Percentiles rank a stretch among this genome's conserved stretches.
phyloP scores from a whole-genome alignment of 2,888 invertebrate genomes.

The Drosophila nr. perissopoda region DNA sequence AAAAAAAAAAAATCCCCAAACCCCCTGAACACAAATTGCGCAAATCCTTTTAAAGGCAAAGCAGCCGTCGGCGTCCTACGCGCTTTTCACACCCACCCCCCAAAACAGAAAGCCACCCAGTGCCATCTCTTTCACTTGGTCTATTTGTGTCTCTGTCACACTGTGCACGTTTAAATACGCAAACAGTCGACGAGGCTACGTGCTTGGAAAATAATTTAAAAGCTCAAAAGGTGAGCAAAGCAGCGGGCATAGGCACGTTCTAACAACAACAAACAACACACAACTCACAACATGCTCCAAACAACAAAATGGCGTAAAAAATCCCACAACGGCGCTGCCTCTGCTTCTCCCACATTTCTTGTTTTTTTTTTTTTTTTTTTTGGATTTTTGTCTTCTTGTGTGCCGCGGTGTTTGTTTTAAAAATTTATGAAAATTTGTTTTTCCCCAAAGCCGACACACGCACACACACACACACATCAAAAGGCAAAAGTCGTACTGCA shows the following conservation, averaged over 20 bases:
- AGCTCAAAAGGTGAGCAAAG: conserved; percentile 83
- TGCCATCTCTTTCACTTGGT: background rate
- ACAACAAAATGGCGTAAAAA: conserved; percentile 74
- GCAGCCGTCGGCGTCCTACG: conserved; percentile 48
- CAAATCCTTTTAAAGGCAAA: conserved; percentile 82
- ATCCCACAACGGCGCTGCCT: conserved; percentile 36
- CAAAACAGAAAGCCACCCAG: background rate
- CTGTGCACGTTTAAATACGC: conserved; percentile 76
- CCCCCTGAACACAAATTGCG: conserved; percentile 71
- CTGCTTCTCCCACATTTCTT: background rate
- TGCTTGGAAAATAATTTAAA: conserved; percentile 83
- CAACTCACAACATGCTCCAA: conserved; percentile 29
- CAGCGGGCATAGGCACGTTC: conserved; percentile 78
- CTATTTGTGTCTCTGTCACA: background rate
- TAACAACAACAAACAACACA: conserved; percentile 49
- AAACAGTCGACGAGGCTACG: conserved; percentile 79
- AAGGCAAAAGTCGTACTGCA: conserved; percentile 37
- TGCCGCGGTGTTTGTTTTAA: conserved; percentile 70
- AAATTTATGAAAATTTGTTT: conserved; percentile 81
- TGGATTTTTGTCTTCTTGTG: conserved; percentile 20
- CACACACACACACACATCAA: conserved; percentile 47
- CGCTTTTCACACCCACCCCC: conserved; percentile 45
- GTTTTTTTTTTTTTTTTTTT: conserved; percentile 7
- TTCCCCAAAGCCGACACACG: conserved; percentile 57
- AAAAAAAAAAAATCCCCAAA: background rate